Evolutionary conservation across 2,113 vertebrate genomes (phyloP), one percentile per base, ranked within the genome.

Genomic region (Panurus biarmicus): DNA sequence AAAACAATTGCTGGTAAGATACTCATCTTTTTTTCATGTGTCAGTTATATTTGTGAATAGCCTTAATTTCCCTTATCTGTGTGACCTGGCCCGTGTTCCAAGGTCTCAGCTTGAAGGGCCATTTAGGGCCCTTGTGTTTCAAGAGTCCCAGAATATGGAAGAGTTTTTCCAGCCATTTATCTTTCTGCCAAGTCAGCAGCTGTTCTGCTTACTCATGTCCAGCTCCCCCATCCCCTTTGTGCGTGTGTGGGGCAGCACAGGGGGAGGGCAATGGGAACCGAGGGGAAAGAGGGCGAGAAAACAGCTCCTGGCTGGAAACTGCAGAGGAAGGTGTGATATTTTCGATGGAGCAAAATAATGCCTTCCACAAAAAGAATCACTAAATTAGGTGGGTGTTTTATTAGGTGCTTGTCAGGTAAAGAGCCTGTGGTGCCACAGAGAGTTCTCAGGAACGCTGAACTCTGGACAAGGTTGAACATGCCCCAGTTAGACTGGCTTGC

Each of bases 261-360:
- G 26, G 38, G 25, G 8, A 53, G 18, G 7, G 11, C 44, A 8
- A 0, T 3, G 35, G 62, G 25, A 64, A 21, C 54, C 2, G 0
- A 40, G 35, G 42, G 23, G 16, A 33, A 44, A 23, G 25, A n/a
- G 24, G 10, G 2, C 42, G 29, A 47, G 44, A 29, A 38, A 73
- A 53, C 3, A 4, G 10, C 6, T 64, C 72, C 36, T 13, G 4
- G 12, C 56, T 36, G 35, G 36, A 67, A 71, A 36, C 47, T 47
- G 24, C 26, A 47, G 28, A 26, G 54, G 36, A 45, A 19, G 18
- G 3, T 10, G 7, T 1, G 4, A 14, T 65, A 25, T 22, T 60
- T 95, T 12, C 12, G 33, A 29, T 54, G 60, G 58, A 80, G 50
- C 26, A 47, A 91, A 85, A 11, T 15, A 42, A 20, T 16, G 8